Evolutionary conservation across 1,140 invertebrate species (phyloP), one percentile per base, ranked within the genome.

Genomic region (Copidosoma floridanum): DNA sequence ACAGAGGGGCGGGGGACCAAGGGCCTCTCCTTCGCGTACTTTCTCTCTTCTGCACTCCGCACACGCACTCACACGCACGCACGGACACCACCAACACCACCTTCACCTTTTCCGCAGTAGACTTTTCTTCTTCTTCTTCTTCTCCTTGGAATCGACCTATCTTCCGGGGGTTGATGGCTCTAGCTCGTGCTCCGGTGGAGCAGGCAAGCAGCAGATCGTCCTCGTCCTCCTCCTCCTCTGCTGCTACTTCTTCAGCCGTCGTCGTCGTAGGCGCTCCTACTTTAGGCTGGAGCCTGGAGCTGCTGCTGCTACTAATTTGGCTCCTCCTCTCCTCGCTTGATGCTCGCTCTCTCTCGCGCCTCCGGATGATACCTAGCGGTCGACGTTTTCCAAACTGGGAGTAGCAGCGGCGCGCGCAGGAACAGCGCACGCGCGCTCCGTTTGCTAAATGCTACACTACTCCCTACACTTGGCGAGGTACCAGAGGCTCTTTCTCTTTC

Each of bases 341-440:
- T 41, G 18, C 23, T 12, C 8, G 18, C 18, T 11, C n/a, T 43
- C 6, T 18, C 6, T 43, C 8, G 8, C n/a, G n/a, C n/a, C n/a
- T n/a, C n/a, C n/a, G n/a, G n/a, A n/a, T n/a, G 29, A 6, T 32
- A 12, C 29, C 12, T 16, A 14, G 40, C 29, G 26, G 20, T 41
- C 14, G 50, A 63, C 55, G 61, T 63, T 63, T 63, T 46, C 50
- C 24, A 44, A 63, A 63, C 24, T 47, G 50, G 0, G 47, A 57
- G 35, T 63, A 63, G 3, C n/a, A 41, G 50, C 55, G 47, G 55
- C 55, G 61, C 57, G 61, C 61, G 50, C 55, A 40, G 32, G 41
- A 46, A 29, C 20, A 27, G 37, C 60, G 53, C 60, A 62, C 53
- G 60, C 60, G 60, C 47, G 55, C 43, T 32, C 29, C n/a, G n/a